Evolutionary conservation across 2,113 vertebrate species (phyloP).

Genomic region (Corythaeola cristata): DNA sequence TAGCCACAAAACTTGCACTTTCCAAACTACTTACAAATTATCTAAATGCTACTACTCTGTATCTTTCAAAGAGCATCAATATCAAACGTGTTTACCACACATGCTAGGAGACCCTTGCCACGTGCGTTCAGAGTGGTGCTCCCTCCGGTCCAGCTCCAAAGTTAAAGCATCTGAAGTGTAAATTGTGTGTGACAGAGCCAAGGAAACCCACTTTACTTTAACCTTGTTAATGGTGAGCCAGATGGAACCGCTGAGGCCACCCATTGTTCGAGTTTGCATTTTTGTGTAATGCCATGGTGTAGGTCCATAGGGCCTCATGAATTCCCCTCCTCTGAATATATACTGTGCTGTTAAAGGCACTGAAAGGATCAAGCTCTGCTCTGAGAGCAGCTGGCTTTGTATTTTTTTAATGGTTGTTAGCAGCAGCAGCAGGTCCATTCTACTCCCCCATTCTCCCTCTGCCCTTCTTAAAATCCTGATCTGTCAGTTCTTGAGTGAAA

Average conservation of each 20-base stretch:
- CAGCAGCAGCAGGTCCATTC: constrained; percentile 69
- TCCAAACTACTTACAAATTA: background rate
- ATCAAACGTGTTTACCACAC: background rate
- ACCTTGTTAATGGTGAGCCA: constrained; percentile 65
- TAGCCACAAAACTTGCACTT: background rate
- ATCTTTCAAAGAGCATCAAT: background rate
- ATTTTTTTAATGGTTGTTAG: constrained; percentile 68
- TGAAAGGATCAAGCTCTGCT: constrained; percentile 71
- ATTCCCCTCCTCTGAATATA: constrained; percentile 72
- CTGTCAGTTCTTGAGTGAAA: constrained; percentile 29
- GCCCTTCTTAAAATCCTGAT: constrained; percentile 60
- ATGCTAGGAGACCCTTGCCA: background rate
- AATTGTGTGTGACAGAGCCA: constrained; percentile 55
- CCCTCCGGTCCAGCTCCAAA: background rate
- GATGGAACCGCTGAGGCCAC: constrained; percentile 65
- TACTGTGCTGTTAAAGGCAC: constrained; percentile 63
- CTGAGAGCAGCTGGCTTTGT: constrained; percentile 71
- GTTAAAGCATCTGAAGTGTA: constrained; percentile 63
- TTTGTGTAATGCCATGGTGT: constrained; percentile 70
- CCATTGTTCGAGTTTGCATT: constrained; percentile 68
- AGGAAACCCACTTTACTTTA: constrained; percentile 68
- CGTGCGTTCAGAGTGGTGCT: background rate
- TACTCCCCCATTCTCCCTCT: constrained; percentile 7
- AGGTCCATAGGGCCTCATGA: constrained; percentile 69
- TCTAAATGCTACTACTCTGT: background rate